Evolutionary conservation across 2,888 invertebrate genomes (phyloP).

Genomic region (Meteorus cinctellus): DNA sequence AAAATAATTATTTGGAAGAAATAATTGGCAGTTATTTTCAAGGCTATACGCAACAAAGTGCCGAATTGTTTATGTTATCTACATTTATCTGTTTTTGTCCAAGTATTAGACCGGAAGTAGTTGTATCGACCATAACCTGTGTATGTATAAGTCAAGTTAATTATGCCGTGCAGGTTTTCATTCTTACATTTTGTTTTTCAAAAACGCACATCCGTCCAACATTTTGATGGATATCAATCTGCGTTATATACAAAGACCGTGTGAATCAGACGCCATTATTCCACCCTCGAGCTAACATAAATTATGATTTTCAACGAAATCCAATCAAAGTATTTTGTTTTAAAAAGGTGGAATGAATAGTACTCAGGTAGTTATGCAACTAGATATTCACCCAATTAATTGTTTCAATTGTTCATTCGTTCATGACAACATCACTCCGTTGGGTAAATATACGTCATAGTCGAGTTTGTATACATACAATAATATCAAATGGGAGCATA

Average conservation of each 20-base stretch:
- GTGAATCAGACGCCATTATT: neutral
- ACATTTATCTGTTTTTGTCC: too few relatives aligned
- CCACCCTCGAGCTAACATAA: neutral
- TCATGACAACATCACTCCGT: neutral
- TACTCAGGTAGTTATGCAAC: neutral
- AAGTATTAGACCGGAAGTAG: neutral
- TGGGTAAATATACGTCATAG: neutral
- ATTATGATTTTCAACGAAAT: too few relatives aligned
- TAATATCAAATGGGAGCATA: conserved; percentile 53
- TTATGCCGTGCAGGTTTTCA: conserved; percentile 4
- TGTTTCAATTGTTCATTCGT: neutral
- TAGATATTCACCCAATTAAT: neutral
- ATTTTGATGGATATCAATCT: neutral
- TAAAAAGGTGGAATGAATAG: neutral
- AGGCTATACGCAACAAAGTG: too few relatives aligned
- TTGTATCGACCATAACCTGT: neutral
- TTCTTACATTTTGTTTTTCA: conserved; percentile 11
- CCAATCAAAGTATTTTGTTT: neutral
- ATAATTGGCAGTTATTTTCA: too few relatives aligned
- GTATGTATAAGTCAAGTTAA: neutral
- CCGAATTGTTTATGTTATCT: too few relatives aligned
- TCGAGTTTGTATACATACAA: neutral
- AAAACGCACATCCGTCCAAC: neutral
- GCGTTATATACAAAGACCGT: neutral
- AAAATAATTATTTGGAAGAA: too few relatives aligned